These are phyloP conservation scores for Micromys minutus DNA, from an alignment of 2,113 vertebrate species.

Conservation along the genomic window DNA sequence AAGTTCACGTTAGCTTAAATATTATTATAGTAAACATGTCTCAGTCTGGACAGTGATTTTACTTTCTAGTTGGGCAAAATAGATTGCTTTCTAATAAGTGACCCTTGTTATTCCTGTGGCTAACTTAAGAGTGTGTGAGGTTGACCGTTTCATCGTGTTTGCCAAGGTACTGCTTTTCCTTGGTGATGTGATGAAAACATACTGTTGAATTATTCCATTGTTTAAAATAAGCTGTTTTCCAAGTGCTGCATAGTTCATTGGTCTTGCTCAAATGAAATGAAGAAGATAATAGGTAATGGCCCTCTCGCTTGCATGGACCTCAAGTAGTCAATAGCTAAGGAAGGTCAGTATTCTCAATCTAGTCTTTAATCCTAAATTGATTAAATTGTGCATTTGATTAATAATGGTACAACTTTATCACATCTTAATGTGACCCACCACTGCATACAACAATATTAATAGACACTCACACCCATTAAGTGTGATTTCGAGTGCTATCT, in stretches of 20 bases:
- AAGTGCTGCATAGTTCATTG: constrained; percentile 31
- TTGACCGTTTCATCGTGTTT: constrained; percentile 28
- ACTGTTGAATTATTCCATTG: constrained; percentile 1
- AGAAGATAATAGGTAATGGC: neutral
- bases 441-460: neutral
- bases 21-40: neutral
- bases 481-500: constrained; percentile 55
- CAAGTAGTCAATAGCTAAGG: constrained; percentile 18
- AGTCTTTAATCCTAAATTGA: neutral
- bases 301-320: constrained; percentile 26
- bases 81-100: neutral
- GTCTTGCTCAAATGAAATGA: constrained; percentile 38
- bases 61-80: neutral
- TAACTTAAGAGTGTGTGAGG: constrained; percentile 19
- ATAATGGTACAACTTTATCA: neutral
- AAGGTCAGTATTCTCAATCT: neutral
- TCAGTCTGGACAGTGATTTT: neutral
- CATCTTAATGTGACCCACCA: constrained; percentile 9
- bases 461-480: neutral
- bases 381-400: constrained; percentile 31
- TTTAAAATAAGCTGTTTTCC: constrained; percentile 18
- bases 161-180: neutral
- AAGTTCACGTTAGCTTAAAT: constrained; percentile 37
- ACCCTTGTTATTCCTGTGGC: neutral
- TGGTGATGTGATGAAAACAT: neutral